A percentile compares a stretch with the other conserved stretches of the same genome.
phyloP scores from a whole-genome alignment of 2,113 vertebrate species.

The Eclectus roratus region DNA sequence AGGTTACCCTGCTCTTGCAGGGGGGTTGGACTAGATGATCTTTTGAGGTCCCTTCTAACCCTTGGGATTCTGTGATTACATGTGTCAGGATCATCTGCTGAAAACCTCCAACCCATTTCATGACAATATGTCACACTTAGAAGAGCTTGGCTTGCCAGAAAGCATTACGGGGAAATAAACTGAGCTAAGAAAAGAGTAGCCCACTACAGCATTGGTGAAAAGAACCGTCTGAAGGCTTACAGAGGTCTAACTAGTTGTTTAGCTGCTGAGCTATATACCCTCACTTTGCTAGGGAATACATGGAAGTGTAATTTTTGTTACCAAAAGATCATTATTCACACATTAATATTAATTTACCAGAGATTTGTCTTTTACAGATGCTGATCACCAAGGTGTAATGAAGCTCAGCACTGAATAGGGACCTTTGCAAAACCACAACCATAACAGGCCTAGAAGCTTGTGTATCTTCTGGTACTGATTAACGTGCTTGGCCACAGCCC shows the following conservation, averaged over 20 bases:
- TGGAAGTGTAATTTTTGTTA: background rate
- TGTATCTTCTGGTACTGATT: background rate
- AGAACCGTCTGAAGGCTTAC: background rate
- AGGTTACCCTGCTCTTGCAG: no score
- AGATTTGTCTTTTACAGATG: background rate
- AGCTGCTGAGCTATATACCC: background rate
- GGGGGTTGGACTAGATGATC: no score
- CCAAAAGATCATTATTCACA: background rate
- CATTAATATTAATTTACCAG: background rate
- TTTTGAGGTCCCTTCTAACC: no score
- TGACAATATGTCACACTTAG: background rate
- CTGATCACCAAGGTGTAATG: background rate
- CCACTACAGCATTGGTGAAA: background rate
- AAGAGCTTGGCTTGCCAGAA: background rate
- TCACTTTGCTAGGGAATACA: background rate
- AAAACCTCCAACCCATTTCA: background rate
- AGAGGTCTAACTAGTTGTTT: background rate
- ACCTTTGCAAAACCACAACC: background rate
- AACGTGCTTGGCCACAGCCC: background rate
- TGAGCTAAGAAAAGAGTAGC: background rate
- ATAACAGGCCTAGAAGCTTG: background rate
- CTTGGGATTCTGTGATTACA: background rate
- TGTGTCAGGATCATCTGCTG: background rate
- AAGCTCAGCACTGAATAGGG: background rate
- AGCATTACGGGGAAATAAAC: background rate